Conservation (phyloP, 2,113 vertebrate genomes). For the Taxidea taxus region DNA sequence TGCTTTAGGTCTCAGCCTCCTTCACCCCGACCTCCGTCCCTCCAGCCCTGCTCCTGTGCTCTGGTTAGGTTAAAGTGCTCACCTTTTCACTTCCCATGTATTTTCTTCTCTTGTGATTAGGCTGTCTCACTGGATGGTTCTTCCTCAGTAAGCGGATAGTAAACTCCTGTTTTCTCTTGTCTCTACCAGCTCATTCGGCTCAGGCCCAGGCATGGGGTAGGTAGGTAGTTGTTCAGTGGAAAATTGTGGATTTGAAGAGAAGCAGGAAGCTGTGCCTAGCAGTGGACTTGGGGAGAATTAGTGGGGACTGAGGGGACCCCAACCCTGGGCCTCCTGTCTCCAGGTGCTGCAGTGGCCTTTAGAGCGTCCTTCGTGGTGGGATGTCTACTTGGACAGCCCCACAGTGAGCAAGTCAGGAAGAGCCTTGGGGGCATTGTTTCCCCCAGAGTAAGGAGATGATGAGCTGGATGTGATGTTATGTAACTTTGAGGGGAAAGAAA, state of each 20-base stretch:
- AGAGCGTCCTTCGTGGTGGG: neutral
- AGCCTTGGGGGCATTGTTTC: constrained; percentile 24
- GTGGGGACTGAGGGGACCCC: neutral
- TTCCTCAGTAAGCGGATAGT: neutral
- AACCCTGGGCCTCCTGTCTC: neutral
- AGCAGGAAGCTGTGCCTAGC: neutral
- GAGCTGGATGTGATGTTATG: constrained; percentile 72
- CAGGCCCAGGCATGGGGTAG: neutral
- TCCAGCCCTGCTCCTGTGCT: neutral
- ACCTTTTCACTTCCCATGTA: neutral
- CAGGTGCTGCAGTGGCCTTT: neutral
- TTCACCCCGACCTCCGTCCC: neutral
- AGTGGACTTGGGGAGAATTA: neutral
- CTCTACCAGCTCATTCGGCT: neutral
- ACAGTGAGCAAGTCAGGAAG: neutral
- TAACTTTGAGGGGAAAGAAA: constrained; percentile 78
- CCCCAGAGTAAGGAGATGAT: constrained; percentile 68
- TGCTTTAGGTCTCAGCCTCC: neutral
- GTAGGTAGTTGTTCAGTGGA: neutral
- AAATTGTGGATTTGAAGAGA: neutral
- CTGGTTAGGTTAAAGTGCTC: neutral
- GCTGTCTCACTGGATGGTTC: neutral
- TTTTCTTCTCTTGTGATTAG: neutral
- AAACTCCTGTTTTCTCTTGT: neutral
- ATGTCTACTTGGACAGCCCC: neutral